phyloP scores from a whole-genome alignment of 2,888 invertebrate genomes.

The Cataglyphis rosenhaueri region DNA sequence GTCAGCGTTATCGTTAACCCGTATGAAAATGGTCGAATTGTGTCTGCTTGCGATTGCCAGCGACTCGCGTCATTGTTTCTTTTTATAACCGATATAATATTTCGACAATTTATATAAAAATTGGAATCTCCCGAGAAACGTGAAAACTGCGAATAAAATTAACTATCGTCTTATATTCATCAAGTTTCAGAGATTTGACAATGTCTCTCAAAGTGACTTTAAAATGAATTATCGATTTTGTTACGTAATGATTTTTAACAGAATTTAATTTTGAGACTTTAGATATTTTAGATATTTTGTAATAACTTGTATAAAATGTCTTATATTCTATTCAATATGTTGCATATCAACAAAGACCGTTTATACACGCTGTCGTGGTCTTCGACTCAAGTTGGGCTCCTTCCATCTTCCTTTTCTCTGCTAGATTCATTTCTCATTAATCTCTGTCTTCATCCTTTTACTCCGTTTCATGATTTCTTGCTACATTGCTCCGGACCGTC shows the following conservation, averaged over 20 bases:
- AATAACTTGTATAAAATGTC: constrained; percentile 43
- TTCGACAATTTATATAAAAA: constrained; percentile 2
- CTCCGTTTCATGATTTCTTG: constrained; percentile 80
- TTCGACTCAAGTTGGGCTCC: constrained; percentile 50
- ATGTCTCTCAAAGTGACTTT: background rate
- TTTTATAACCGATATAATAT: background rate
- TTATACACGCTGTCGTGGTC: constrained; percentile 58
- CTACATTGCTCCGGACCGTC: constrained; percentile 71
- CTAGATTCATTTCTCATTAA: constrained; percentile 80
- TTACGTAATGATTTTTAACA: background rate
- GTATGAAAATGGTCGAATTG: constrained; percentile 66
- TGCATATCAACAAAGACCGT: constrained; percentile 57
- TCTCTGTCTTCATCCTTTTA: constrained; percentile 80
- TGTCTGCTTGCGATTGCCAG: constrained; percentile 27
- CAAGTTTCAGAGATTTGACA: background rate
- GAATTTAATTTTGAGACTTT: constrained; percentile 76
- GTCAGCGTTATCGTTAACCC: constrained; percentile 66
- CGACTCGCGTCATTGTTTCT: background rate
- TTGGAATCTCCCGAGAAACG: background rate
- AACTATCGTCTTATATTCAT: background rate
- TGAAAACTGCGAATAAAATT: background rate
- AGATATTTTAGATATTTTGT: constrained; percentile 42
- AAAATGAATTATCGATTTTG: background rate
- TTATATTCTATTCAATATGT: constrained; percentile 47
- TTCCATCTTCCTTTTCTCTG: constrained; percentile 52